These are phyloP conservation scores for Sus cebifrons DNA, from an alignment of 2,797 vertebrate species.

Conservation along the genomic window DNA sequence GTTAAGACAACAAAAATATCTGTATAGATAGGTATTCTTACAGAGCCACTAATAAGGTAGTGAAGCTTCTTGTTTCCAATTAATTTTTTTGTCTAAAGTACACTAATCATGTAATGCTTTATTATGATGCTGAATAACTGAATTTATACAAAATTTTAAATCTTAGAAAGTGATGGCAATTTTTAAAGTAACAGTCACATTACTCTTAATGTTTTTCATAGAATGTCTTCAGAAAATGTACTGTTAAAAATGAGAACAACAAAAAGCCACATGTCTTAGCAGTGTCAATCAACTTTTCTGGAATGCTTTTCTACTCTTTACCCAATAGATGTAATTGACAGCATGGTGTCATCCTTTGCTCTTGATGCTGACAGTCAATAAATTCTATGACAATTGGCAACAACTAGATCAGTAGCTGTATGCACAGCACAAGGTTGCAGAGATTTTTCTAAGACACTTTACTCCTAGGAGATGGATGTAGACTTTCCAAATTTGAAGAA, in stretches of 20 bases:
- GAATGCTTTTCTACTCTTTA: conserved; percentile 48
- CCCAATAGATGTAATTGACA: not conserved
- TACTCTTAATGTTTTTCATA: conserved; percentile 34
- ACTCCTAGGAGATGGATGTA: not conserved
- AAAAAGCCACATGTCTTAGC: conserved; percentile 6
- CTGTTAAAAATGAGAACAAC: conserved; percentile 16
- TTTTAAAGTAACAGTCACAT: not conserved
- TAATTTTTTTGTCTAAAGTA: conserved; percentile 9
- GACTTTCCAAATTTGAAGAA: not conserved
- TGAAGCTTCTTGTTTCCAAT: not conserved
- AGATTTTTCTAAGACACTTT: not conserved
- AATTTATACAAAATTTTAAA: conserved; percentile 33
- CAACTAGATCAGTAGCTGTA: not conserved
- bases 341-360: not conserved
- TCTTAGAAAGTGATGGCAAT: not conserved
- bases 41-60: not conserved
- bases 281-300: conserved; percentile 5
- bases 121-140: not conserved
- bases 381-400: not conserved
- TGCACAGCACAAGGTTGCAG: not conserved
- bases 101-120: conserved; percentile 30
- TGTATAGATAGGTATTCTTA: not conserved
- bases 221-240: conserved; percentile 5
- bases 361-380: not conserved
- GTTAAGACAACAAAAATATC: not conserved